Evolutionary conservation across 37 sponge, comb jelly and placozoan genomes (phyloP), one percentile per base, ranked within the genome.

Genomic region (Dysidea cf. avara): DNA sequence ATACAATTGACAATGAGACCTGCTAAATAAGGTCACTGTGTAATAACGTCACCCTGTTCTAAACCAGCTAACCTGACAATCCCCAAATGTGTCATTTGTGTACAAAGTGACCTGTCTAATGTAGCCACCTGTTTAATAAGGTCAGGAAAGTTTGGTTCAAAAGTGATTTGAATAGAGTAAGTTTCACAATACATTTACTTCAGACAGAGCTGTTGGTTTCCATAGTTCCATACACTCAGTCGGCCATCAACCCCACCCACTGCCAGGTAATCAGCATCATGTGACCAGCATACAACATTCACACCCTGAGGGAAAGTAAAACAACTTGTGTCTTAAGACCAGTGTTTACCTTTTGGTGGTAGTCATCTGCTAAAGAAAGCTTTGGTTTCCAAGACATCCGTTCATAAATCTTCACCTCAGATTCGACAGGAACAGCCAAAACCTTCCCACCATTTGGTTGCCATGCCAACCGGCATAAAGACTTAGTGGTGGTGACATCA

Each of bases 391-490:
- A 76, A 14, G 77, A 70, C 30, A 18, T 24, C 1, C 78, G 38
- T 22, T 52, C 55, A 46, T 77, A 77, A 17, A 83, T 22, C 37
- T 69, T 76, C 62, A 83, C 72, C 56, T 83, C 78, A 70, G 70
- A 39, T 28, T 63, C 78, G 39, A 77, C 77, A 18, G 84, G 84
- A 20, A 83, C 58, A n/a, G 84, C 84, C 24, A 76, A 53, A 62
- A 82, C 83, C 66, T 88, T 55, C 29, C 84, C 88, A 57, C 47
- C 21, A 25, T 25, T 7, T 30, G 83, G 79, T 64, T 77, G 72
- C 91, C 91, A 90, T 48, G 91, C 52, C 52, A 90, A 34, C 35
- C 66, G 60, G 20, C 82, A 66, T 39, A 85, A 56, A 29, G 72
- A 69, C 38, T 39, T 50, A 58, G 63, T 48, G 14, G 74, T 28